Evolutionary conservation across 2,888 invertebrate genomes (phyloP).

Genomic region (Herminia tarsipennalis): DNA sequence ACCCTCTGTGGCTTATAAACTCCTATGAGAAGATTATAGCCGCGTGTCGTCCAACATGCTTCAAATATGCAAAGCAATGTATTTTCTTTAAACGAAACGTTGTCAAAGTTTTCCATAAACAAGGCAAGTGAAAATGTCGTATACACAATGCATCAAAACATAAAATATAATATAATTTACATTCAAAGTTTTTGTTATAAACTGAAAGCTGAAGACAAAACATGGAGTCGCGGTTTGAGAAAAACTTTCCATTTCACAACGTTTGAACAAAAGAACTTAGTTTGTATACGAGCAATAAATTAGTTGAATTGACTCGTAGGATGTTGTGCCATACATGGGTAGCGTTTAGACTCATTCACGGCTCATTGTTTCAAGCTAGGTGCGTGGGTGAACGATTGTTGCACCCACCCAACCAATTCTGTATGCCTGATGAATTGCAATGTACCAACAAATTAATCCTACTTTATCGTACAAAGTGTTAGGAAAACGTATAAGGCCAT

Average conservation of each 20-base stretch:
- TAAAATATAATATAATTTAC: too few relatives aligned
- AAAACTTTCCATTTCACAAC: constrained; percentile 38
- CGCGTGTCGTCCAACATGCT: too few relatives aligned
- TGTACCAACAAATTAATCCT: constrained; percentile 70
- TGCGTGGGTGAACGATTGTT: constrained; percentile 72
- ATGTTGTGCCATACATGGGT: constrained; percentile 57
- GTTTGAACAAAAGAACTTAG: constrained; percentile 32
- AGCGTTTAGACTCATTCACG: constrained; percentile 59
- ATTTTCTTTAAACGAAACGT: too few relatives aligned
- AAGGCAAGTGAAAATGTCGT: too few relatives aligned
- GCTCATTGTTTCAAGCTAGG: constrained; percentile 65
- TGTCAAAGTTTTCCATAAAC: too few relatives aligned
- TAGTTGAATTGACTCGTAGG: constrained; percentile 59
- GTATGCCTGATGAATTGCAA: constrained; percentile 67
- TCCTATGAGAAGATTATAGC: too few relatives aligned
- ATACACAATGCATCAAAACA: too few relatives aligned
- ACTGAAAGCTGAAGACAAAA: too few relatives aligned
- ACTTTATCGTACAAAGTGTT: constrained; percentile 51
- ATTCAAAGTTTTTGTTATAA: too few relatives aligned
- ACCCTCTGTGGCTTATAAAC: too few relatives aligned
- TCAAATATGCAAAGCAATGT: too few relatives aligned
- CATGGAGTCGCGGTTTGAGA: too few relatives aligned
- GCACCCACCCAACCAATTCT: constrained; percentile 69
- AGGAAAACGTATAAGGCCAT: background rate
- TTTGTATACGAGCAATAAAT: constrained; percentile 48